These are phyloP conservation scores for Drosophila sproati DNA, from an alignment of 1,140 invertebrate genomes.

Conservation along the genomic window DNA sequence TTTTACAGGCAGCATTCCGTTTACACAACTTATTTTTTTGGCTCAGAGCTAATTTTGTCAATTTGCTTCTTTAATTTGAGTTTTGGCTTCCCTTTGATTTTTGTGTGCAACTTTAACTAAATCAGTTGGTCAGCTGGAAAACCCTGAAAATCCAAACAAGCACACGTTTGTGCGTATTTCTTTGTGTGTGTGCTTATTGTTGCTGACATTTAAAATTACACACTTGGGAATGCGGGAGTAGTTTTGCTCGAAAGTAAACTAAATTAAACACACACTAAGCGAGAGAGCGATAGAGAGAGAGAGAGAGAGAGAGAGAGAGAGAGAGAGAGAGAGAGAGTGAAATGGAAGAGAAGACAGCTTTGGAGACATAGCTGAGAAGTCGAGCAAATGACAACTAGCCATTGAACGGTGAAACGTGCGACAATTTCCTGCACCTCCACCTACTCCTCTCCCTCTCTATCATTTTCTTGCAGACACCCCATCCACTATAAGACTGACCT, in stretches of 20 bases:
- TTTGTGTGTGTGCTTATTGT: conserved; percentile 51
- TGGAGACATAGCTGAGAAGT: not conserved
- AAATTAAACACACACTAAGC: conserved; percentile 62
- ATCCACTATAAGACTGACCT: no score
- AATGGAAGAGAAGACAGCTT: not conserved
- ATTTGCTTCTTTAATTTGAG: conserved; percentile 7
- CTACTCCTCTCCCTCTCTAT: not conserved
- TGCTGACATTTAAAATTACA: conserved; percentile 81
- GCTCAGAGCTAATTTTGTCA: conserved; percentile 1
- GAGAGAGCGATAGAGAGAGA: not conserved
- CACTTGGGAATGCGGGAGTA: conserved; percentile 70
- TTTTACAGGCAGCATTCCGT: no score
- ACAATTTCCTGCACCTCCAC: not conserved
- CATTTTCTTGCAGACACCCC: no score
- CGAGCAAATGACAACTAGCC: conserved; percentile 55
- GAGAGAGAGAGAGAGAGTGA: not conserved
- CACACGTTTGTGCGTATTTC: conserved; percentile 15
- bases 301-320: not conserved
- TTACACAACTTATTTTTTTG: no score
- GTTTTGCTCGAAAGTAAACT: conserved; percentile 75
- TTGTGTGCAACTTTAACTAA: conserved; percentile 55
- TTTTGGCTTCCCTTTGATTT: not conserved
- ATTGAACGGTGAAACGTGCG: conserved; percentile 61
- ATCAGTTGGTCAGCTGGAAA: conserved; percentile 27
- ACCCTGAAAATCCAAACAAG: no score